phyloP scores from a whole-genome alignment of 2,797 vertebrate genomes.

The Enteromius thamalakanensis region DNA sequence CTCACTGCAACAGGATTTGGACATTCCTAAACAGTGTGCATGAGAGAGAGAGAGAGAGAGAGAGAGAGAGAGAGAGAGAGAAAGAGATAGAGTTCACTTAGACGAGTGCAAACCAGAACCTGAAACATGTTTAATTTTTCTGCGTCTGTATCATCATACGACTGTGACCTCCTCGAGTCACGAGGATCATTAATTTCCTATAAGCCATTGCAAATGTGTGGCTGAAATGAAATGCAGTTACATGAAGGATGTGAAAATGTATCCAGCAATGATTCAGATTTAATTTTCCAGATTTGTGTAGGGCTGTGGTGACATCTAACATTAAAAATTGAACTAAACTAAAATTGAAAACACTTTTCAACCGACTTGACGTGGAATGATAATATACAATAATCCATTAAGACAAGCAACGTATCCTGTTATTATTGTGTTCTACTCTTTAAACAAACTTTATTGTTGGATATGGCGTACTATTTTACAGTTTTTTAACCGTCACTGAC shows the following conservation, averaged over 20 bases:
- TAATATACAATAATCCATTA: background rate
- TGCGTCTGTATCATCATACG: background rate
- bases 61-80: background rate
- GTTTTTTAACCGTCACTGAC: background rate
- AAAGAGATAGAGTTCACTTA: no score
- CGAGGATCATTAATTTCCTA: background rate
- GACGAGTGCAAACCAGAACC: background rate
- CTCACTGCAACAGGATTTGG: constrained; percentile 31
- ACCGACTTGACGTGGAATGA: background rate
- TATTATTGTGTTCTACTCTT: background rate
- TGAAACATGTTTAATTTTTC: background rate
- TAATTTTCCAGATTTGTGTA: no score
- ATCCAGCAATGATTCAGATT: no score
- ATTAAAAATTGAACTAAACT: no score
- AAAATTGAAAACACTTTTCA: background rate
- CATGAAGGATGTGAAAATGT: background rate
- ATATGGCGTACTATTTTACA: background rate
- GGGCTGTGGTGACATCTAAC: no score
- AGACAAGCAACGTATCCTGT: background rate
- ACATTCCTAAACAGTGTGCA: constrained; percentile 32
- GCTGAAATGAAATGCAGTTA: background rate
- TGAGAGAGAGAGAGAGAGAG: background rate
- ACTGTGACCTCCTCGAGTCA: background rate
- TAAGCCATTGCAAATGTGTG: background rate
- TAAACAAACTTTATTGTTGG: background rate